A percentile compares a stretch with the other conserved stretches of the same genome.
Evolutionary conservation across 2,888 invertebrate species (phyloP).

Genomic region (Gryllus longicercus): DNA sequence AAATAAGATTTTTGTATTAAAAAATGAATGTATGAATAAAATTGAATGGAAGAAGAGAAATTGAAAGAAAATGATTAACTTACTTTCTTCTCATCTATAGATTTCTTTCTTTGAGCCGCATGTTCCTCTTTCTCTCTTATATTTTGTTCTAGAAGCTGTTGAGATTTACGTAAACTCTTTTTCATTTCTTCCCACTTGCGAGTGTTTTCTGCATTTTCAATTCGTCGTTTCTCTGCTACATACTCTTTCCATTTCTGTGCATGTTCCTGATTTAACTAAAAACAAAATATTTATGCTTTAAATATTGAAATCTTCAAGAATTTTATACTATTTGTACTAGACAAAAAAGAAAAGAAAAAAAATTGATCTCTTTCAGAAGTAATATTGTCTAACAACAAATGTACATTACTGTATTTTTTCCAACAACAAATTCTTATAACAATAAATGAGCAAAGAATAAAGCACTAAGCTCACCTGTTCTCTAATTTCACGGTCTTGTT

Average conservation of each 20-base stretch:
- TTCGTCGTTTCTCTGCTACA: slow-evolving; percentile 41
- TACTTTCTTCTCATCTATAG: slow-evolving; percentile 42
- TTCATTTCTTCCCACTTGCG: slow-evolving; percentile 42
- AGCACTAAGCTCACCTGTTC: slow-evolving; percentile 29
- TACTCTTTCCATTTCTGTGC: slow-evolving; percentile 42
- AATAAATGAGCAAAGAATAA: no score
- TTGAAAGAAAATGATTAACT: slow-evolving; percentile 17
- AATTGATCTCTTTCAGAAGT: no score
- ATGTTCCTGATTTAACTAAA: slow-evolving; percentile 40
- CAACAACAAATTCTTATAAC: no score
- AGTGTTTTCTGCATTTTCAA: slow-evolving; percentile 42
- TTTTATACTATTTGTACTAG: no score
- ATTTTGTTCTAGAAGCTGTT: slow-evolving; percentile 41
- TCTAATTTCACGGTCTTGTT: slow-evolving; percentile 44
- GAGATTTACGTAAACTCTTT: slow-evolving; percentile 41
- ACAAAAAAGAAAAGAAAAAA: no score
- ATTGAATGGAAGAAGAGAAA: not conserved
- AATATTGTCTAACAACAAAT: no score
- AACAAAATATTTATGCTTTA: slow-evolving; percentile 20
- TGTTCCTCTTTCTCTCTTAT: slow-evolving; percentile 42
- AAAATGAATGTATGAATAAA: no score
- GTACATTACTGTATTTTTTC: no score
- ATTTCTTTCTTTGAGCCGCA: slow-evolving; percentile 41
- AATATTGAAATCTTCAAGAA: not conserved
- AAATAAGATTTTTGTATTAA: not conserved